phyloP scores from a whole-genome alignment of 1,140 invertebrate genomes.

The Lasioglossum albipes region DNA sequence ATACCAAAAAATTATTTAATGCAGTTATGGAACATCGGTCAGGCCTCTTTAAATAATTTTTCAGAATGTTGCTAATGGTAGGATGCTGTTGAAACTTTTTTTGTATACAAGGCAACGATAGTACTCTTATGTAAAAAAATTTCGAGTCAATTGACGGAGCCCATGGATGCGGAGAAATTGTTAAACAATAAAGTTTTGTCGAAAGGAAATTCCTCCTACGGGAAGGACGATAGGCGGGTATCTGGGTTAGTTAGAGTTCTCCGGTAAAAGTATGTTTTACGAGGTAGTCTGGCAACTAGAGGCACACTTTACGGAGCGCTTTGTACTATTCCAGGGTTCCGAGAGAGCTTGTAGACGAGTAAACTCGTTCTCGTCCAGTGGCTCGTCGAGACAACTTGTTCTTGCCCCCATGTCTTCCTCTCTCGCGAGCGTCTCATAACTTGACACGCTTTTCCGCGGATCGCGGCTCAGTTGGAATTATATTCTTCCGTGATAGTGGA shows the following conservation, averaged over 20 bases:
- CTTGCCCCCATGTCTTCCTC: not conserved
- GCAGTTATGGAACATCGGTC: too few species aligned
- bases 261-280: not conserved
- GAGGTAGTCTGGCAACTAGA: not conserved
- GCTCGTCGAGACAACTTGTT: constrained; percentile 6
- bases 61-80: too few species aligned
- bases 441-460: constrained; percentile 5
- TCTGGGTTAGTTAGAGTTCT: not conserved
- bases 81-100: too few species aligned
- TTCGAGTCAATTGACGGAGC: too few species aligned
- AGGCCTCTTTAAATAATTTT: too few species aligned
- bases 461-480: not conserved
- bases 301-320: not conserved
- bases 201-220: too few species aligned
- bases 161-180: too few species aligned
- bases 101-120: too few species aligned
- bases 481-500: constrained; percentile 1
- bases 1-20: too few species aligned
- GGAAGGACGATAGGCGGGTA: not conserved
- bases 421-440: not conserved
- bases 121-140: too few species aligned
- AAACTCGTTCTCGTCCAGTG: constrained; percentile 8
- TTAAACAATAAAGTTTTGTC: too few species aligned
- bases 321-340: not conserved
- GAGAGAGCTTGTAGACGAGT: not conserved